phyloP scores from a whole-genome alignment of 2,797 vertebrate genomes.

The Phylloscopus collybita region DNA sequence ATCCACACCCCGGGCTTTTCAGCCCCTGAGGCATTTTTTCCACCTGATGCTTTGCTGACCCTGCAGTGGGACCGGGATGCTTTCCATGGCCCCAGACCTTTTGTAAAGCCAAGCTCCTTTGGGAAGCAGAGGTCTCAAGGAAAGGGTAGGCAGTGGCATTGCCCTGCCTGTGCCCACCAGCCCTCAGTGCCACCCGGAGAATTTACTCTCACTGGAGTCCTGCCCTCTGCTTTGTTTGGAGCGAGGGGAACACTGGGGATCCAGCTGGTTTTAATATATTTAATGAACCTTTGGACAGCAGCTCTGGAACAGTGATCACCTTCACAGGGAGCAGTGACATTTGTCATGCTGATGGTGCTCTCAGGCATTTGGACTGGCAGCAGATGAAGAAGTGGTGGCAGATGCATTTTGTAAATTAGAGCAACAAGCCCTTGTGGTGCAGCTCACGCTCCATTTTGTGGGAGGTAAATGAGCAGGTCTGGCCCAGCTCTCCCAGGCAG shows the following conservation, averaged over 20 bases:
- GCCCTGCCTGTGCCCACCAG: not conserved
- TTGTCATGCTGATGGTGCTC: not conserved
- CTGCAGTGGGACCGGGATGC: not conserved
- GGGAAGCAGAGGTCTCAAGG: not conserved
- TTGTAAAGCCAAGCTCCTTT: not conserved
- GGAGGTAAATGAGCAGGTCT: not conserved
- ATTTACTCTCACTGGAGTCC: not conserved
- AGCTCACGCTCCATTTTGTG: slow-evolving; percentile 10
- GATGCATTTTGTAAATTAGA: not conserved
- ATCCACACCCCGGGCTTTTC: rapidly evolving
- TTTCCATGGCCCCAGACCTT: rapidly evolving
- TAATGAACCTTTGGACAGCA: not conserved
- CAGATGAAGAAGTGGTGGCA: not conserved
- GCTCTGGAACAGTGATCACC: not conserved
- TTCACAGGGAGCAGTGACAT: not conserved
- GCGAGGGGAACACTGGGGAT: not conserved
- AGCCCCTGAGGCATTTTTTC: not conserved
- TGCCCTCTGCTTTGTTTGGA: not conserved
- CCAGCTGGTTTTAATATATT: not conserved
- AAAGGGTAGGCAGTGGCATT: not conserved
- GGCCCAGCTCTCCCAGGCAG: slow-evolving; percentile 1
- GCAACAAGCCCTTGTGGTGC: not conserved
- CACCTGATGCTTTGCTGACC: not conserved
- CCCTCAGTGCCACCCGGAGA: not conserved
- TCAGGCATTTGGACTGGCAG: not conserved